Evolutionary conservation across 1,140 invertebrate species (phyloP).

Genomic region (Conus betulinus): DNA sequence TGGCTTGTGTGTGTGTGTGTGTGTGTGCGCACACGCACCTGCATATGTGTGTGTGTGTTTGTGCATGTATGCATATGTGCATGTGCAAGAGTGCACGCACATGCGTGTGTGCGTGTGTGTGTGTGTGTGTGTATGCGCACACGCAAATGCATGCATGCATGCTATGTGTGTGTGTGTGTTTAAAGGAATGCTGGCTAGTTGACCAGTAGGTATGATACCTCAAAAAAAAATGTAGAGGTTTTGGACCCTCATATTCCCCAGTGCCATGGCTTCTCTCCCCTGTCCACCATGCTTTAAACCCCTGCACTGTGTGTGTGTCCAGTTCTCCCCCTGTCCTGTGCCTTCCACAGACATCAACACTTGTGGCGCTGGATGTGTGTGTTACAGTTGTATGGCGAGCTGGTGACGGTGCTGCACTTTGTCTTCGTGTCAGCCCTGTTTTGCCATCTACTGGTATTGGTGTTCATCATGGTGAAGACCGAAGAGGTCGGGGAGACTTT

Average conservation of each 20-base stretch:
- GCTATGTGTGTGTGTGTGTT: too few relatives aligned
- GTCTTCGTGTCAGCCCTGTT: background rate
- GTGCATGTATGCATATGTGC: background rate
- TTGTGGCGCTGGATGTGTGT: too few relatives aligned
- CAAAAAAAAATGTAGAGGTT: too few relatives aligned
- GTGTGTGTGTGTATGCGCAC: background rate
- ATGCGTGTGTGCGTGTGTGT: background rate
- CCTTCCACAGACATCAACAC: too few relatives aligned
- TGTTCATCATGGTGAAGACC: slow-evolving; percentile 31
- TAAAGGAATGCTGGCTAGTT: too few relatives aligned
- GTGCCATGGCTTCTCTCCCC: too few relatives aligned
- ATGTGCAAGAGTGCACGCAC: background rate
- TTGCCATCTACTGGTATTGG: slow-evolving; percentile 19
- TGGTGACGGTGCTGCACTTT: background rate
- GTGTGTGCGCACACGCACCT: background rate
- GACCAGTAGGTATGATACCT: too few relatives aligned
- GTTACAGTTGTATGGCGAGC: slow-evolving; percentile 33
- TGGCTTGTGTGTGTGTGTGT: background rate
- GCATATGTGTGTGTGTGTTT: background rate
- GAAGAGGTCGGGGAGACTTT: slow-evolving; percentile 5
- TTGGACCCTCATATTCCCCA: too few relatives aligned
- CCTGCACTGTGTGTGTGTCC: too few relatives aligned
- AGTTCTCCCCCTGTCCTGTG: too few relatives aligned
- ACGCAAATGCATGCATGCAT: too few relatives aligned
- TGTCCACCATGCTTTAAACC: too few relatives aligned